Base-by-base conservation (phyloP, 2,797 vertebrate species). In the Pipistrellus nathusii region DNA sequence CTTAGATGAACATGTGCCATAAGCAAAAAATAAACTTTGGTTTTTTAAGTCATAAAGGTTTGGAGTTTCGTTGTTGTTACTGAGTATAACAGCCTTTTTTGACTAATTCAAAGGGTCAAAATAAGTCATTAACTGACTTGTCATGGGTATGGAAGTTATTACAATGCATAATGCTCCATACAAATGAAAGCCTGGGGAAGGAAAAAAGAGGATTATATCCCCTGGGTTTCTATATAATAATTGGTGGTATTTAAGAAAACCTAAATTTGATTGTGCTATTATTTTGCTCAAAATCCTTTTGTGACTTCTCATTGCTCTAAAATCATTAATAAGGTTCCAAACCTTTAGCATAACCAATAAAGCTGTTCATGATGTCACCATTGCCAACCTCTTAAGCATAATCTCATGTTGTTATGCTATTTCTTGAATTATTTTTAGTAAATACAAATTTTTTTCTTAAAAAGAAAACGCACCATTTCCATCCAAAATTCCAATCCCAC, bases 271-370 rank as follows among this genome's bases (percentile, higher is more conserved):
- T 44, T 17, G 53, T 90, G 32, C 21, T 53, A 59, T 73, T 84
- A 91, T 46, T 27, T 51, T 68, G 6, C 6, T 88, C 38, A 82
- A 87, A 88, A 82, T 91, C 12, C 23, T 94, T 59, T 91, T 51
- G 12, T 81, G 68, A 85, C 21, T 82, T 77, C 32, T 85, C 17
- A 32, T 46, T 87, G 11, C 12, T 81, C 30, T 85, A 35, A 78
- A 75, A 38, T 68, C 15, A 27, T 77, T 93, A 85, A 81, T 21
- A 38, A 90, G 12, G 12, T 59, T 91, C 66, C 72, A 85, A 85
- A 53, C 66, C 13, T 94, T 71, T 75, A 92, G 38, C 38, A 85
- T 17, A 80, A 38, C 59, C 72, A 88, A 76, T 25, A 64, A 85
- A 85, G 14, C 20, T 35, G 21, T 94, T 90, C 44, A 77, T 46